These are phyloP conservation scores for Caranx ignobilis DNA, from an alignment of 2,113 vertebrate genomes.

Conservation along the genomic window DNA sequence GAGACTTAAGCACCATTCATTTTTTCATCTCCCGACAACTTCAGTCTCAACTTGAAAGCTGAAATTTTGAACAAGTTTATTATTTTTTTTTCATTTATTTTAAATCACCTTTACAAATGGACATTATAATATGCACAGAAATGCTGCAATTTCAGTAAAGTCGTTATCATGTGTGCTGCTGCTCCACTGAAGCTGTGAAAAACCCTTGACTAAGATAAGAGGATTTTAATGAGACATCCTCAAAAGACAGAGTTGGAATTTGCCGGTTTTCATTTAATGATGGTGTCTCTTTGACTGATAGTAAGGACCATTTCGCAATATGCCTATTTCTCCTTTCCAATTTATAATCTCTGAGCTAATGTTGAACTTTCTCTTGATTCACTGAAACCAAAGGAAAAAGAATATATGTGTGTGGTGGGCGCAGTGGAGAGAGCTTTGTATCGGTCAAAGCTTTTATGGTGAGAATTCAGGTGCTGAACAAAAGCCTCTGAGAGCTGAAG, in stretches of 20 bases:
- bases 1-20: background rate
- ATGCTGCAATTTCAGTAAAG: constrained; percentile 52
- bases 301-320: constrained; percentile 54
- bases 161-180: constrained; percentile 54
- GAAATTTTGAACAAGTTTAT: background rate
- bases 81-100: background rate
- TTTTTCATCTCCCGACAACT: background rate
- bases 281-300: constrained; percentile 69
- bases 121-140: constrained; percentile 36
- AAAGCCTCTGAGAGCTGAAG: constrained; percentile 1
- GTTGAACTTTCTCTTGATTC: constrained; percentile 53
- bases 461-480: constrained; percentile 13
- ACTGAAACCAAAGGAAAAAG: constrained; percentile 3
- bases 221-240: constrained; percentile 72
- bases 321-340: constrained; percentile 37
- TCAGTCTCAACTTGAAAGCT: background rate
- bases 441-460: constrained; percentile 5
- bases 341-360: constrained; percentile 57
- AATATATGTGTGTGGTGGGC: background rate
- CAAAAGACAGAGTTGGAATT: constrained; percentile 55
- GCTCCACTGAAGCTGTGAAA: constrained; percentile 62
- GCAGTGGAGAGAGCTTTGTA: constrained; percentile 14
- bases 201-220: constrained; percentile 63
- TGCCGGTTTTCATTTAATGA: constrained; percentile 60
- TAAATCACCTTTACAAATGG: constrained; percentile 54